Evolutionary conservation across 2,888 invertebrate genomes (phyloP).

Genomic region (Lycocerus yunnanus): DNA sequence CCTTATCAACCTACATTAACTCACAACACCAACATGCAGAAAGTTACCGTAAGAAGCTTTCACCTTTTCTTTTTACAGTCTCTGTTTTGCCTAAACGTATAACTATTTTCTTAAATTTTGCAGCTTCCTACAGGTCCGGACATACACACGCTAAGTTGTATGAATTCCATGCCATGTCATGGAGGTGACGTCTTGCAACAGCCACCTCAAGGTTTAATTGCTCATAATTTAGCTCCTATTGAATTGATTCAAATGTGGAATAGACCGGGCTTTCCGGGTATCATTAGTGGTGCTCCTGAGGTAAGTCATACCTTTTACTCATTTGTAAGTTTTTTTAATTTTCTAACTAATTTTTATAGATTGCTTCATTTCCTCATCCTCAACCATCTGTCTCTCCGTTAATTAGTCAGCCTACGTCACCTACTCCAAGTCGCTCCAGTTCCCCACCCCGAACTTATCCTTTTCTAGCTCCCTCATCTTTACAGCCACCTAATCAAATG

Average conservation of each 20-base stretch:
- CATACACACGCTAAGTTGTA: conserved; percentile 40
- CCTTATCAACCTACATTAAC: conserved; percentile 53
- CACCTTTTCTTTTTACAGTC: neutral
- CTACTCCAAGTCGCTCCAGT: conserved; percentile 75
- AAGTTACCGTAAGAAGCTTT: conserved; percentile 37
- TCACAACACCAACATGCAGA: conserved; percentile 45
- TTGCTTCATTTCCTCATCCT: conserved; percentile 53
- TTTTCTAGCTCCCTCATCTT: conserved; percentile 50
- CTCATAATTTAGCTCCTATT: conserved; percentile 39
- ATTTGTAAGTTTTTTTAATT: conserved; percentile 7
- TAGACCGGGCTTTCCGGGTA: conserved; percentile 44
- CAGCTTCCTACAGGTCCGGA: conserved; percentile 25
- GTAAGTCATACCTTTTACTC: conserved; percentile 31
- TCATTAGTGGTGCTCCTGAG: conserved; percentile 49
- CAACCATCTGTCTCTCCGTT: conserved; percentile 68
- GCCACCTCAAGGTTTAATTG: conserved; percentile 44
- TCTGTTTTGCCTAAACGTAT: neutral
- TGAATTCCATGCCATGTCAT: conserved; percentile 38
- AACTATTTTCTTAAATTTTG: neutral
- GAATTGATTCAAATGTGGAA: conserved; percentile 45
- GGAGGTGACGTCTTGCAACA: conserved; percentile 40
- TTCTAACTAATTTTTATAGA: conserved; percentile 48
- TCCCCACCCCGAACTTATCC: conserved; percentile 62
- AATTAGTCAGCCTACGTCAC: conserved; percentile 75
- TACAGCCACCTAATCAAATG: conserved; percentile 49